Evolutionary conservation across 2,797 vertebrate genomes (phyloP), one percentile per base, ranked within the genome.

Genomic region (Erithacus rubecula): DNA sequence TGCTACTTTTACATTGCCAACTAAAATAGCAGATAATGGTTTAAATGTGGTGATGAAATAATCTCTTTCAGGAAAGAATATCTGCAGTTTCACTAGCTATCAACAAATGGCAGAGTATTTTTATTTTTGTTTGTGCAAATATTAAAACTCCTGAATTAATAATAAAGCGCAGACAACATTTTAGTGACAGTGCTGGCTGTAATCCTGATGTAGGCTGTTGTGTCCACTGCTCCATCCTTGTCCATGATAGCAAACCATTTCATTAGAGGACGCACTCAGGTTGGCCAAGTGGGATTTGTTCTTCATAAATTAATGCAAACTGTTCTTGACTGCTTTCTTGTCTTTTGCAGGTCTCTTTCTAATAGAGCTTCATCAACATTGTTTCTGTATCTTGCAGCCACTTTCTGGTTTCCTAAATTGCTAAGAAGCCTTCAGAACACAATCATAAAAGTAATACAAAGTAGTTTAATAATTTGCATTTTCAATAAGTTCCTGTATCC

Each of bases 241-340:
- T 52, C 52, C 5, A 0, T 2, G 1, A 16, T 58, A 55, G 34
- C 6, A 3, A 77, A 23, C 24, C 1, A 1, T 60, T 92, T 64
- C 55, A 60, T 32, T 72, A 39, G 6, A 81, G 27, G 43, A 34
- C 65, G 51, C 55, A 65, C 22, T 76, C 41, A 34, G 19, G 43
- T n/a, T 89, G 55, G 41, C 43, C 55, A 80, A 39, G n/a, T 52
- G 37, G 34, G 36, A 51, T 87, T 71, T 71, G 46, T 77, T 80
- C 17, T 51, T 71, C 24, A 22, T 58, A 67, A 53, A 70, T 78
- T 34, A 44, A 7, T 87, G 32, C 44, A 24, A 55, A 34, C 27
- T 39, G 6, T 63, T 90, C n/a, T 63, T 47, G 17, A 63, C 55
- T 75, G 21, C 44, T 18, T 7, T 24, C 49, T 39, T 82, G 39